phyloP scores from a whole-genome alignment of 2,113 vertebrate species.

The Ammodytes marinus region DNA sequence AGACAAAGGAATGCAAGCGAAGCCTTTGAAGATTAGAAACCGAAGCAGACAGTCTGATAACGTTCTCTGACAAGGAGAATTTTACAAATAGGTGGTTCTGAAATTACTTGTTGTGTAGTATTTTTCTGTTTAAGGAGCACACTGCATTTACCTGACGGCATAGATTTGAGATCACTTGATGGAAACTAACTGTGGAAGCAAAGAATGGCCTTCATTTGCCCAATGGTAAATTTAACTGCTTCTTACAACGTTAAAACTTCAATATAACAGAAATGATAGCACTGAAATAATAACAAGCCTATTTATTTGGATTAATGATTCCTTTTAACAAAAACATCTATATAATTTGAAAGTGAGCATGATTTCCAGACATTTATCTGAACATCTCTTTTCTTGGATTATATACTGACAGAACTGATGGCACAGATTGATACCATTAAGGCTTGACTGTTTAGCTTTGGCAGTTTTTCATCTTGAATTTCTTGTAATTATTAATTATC shows the following conservation, averaged over 20 bases:
- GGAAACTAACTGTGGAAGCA: neutral
- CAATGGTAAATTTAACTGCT: neutral
- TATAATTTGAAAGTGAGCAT: neutral
- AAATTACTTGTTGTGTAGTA: neutral
- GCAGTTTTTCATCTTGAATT: neutral
- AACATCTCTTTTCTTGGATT: neutral
- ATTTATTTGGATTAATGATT: neutral
- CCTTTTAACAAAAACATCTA: neutral
- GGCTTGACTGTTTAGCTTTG: neutral
- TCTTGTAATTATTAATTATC: too few relatives aligned
- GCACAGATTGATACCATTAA: neutral
- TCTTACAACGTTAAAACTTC: neutral
- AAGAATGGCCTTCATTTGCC: neutral
- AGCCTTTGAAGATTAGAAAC: slow-evolving; percentile 75
- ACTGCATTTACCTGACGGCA: slow-evolving; percentile 18
- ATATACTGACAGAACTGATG: neutral
- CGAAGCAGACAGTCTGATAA: slow-evolving; percentile 53
- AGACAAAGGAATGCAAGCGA: slow-evolving; percentile 68
- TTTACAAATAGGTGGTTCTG: slow-evolving; percentile 43
- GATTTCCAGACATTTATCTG: neutral
- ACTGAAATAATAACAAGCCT: neutral
- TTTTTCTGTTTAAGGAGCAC: neutral
- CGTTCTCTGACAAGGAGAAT: slow-evolving; percentile 50
- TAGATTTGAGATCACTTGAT: neutral
- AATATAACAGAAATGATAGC: neutral